phyloP scores from a whole-genome alignment of 2,113 vertebrate genomes.

The Oreochromis niloticus region DNA sequence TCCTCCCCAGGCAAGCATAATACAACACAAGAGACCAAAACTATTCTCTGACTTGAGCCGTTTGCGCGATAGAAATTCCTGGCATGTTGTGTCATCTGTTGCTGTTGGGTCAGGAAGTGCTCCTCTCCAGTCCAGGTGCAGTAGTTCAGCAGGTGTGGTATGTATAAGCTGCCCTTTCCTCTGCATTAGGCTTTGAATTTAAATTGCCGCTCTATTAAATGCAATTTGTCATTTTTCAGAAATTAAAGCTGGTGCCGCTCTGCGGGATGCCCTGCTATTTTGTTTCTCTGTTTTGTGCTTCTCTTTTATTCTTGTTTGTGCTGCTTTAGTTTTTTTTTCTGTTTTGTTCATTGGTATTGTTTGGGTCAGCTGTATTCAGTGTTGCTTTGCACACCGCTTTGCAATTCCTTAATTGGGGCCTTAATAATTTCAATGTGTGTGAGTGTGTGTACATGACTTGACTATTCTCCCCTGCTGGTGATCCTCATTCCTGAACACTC shows the following conservation, averaged over 20 bases:
- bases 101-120: background rate
- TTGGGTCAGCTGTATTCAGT: background rate
- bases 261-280: background rate
- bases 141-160: background rate
- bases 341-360: background rate
- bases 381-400: background rate
- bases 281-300: background rate
- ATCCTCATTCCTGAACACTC: background rate
- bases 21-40: too few species aligned
- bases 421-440: rapidly evolving
- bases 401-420: background rate
- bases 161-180: background rate
- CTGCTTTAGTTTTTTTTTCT: too few species aligned
- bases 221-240: background rate
- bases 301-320: too few species aligned
- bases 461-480: rapidly evolving
- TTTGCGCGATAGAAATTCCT: background rate
- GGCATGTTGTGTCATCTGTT: background rate
- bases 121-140: background rate
- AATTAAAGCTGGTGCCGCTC: background rate
- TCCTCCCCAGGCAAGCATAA: background rate
- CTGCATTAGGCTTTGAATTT: background rate
- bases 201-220: background rate
- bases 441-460: background rate
- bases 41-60: too few species aligned